Percentiles rank a stretch among this genome's conserved stretches.
Conservation (phyloP, 2,113 vertebrate species). For the Okapia johnstoni region DNA sequence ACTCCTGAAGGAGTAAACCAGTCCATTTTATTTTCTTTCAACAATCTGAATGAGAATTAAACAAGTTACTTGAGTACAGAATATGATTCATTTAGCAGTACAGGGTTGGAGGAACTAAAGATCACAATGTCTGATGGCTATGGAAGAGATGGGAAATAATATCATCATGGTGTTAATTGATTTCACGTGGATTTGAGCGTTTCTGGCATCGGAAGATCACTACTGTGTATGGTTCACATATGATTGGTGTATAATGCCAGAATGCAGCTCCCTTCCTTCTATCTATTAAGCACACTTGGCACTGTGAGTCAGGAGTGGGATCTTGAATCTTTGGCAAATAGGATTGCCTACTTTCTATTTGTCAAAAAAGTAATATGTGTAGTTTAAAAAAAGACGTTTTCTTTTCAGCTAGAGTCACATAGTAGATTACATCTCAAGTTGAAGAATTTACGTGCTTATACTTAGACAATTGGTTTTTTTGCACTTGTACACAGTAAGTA, state of each 20-base stretch:
- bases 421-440: neutral
- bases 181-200: neutral
- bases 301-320: neutral
- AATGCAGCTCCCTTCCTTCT: neutral
- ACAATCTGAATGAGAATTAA: neutral
- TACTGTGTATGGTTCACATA: neutral
- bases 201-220: neutral
- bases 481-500: neutral
- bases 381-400: neutral
- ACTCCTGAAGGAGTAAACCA: neutral
- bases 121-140: neutral
- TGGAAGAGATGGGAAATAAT: neutral
- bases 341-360: neutral
- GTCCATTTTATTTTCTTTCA: neutral
- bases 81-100: neutral
- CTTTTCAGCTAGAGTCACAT: neutral
- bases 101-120: neutral
- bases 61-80: neutral
- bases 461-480: neutral
- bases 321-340: neutral
- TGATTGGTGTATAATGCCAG: neutral
- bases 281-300: neutral
- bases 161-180: neutral
- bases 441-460: neutral
- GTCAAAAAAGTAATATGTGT: neutral